Evolutionary conservation across 2,888 invertebrate species (phyloP).

Genomic region (Schizotus pectinicornis): DNA sequence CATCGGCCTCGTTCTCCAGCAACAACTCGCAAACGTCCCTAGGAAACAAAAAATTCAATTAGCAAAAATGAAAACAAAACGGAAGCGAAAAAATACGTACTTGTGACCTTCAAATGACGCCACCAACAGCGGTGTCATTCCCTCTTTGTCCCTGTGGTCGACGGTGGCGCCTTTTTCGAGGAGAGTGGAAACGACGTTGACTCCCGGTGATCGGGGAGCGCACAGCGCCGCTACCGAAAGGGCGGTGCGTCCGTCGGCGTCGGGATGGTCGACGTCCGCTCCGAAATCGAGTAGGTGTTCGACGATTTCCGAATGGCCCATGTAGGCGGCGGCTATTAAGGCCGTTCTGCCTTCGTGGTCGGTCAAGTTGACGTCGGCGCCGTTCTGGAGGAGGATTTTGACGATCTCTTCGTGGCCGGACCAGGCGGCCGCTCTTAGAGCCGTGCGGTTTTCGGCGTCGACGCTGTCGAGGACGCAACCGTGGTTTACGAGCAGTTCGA

Average conservation of each 20-base stretch:
- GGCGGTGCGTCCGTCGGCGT: slow-evolving; percentile 87
- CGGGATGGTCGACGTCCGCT: slow-evolving; percentile 84
- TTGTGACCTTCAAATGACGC: slow-evolving; percentile 92
- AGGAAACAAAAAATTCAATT: slow-evolving; percentile 19
- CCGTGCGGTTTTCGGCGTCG: slow-evolving; percentile 87
- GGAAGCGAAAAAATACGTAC: slow-evolving; percentile 59
- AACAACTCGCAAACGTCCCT: slow-evolving; percentile 90
- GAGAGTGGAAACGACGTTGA: slow-evolving; percentile 73
- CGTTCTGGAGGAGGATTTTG: slow-evolving; percentile 74
- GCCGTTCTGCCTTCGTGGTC: slow-evolving; percentile 91
- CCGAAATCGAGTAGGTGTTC: slow-evolving; percentile 81
- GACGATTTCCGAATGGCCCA: slow-evolving; percentile 90
- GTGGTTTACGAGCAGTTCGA: slow-evolving; percentile 77
- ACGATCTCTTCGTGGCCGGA: slow-evolving; percentile 90
- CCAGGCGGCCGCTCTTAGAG: slow-evolving; percentile 91
- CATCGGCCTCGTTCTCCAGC: slow-evolving; percentile 90
- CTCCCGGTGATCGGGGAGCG: slow-evolving; percentile 77
- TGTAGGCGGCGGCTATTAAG: slow-evolving; percentile 93
- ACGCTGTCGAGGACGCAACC: slow-evolving; percentile 87
- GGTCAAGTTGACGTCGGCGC: slow-evolving; percentile 80
- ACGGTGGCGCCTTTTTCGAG: slow-evolving; percentile 84
- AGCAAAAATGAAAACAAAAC: neutral
- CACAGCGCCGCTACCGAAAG: slow-evolving; percentile 87
- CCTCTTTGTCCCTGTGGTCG: slow-evolving; percentile 82
- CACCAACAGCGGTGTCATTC: slow-evolving; percentile 85